phyloP scores from a whole-genome alignment of 2,113 vertebrate species.

The Psilopsiagon aurifrons region DNA sequence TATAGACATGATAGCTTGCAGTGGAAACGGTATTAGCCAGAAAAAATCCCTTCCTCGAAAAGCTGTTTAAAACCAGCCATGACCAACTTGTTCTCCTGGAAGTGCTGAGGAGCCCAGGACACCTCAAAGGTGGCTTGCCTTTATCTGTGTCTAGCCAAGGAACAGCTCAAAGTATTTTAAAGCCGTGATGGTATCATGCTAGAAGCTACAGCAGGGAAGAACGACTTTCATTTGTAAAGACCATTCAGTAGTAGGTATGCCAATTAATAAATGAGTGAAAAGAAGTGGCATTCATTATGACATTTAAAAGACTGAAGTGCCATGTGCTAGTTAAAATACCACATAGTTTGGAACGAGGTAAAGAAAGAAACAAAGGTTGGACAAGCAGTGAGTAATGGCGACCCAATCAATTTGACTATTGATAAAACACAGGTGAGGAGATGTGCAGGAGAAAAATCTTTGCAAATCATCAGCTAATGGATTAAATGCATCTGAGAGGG shows the following conservation, averaged over 20 bases:
- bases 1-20: neutral
- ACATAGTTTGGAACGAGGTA: neutral
- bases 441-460: constrained; percentile 37
- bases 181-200: neutral
- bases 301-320: constrained; percentile 53
- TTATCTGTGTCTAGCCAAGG: neutral
- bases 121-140: neutral
- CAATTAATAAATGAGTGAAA: constrained; percentile 53
- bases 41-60: neutral
- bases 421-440: constrained; percentile 61
- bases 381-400: constrained; percentile 36
- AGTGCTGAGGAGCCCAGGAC: neutral
- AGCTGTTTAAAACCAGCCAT: neutral
- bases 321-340: constrained; percentile 45
- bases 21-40: neutral
- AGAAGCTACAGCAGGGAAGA: neutral
- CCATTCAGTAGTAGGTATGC: neutral
- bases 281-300: constrained; percentile 52
- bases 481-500: constrained; percentile 55
- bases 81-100: neutral
- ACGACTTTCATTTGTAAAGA: constrained; percentile 6
- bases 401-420: constrained; percentile 61
- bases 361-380: constrained; percentile 29
- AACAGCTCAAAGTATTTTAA: neutral
- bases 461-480: constrained; percentile 67